Evolutionary conservation across 2,888 invertebrate species (phyloP).

Genomic region (Marronus borbonicus): DNA sequence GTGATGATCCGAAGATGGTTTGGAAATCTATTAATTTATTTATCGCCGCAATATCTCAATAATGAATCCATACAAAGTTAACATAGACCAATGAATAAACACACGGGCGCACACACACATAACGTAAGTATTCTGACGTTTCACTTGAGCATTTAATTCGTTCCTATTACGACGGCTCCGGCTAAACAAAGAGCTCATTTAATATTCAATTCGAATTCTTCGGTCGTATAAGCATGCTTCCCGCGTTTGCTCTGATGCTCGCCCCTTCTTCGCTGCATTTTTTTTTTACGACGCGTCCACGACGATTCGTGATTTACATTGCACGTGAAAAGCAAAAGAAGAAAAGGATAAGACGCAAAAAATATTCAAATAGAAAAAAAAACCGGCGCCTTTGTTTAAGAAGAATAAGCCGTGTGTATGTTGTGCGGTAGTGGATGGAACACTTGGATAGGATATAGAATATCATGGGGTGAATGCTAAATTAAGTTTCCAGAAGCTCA

Average conservation of each 20-base stretch:
- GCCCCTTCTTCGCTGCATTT: not conserved
- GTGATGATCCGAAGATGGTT: too few relatives aligned
- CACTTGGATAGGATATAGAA: conserved; percentile 42
- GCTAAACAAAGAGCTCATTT: conserved; percentile 42
- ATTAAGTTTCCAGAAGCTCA: not conserved
- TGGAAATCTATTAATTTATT: too few relatives aligned
- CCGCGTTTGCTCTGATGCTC: conserved; percentile 17
- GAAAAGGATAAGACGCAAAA: conserved; percentile 10
- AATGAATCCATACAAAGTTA: too few relatives aligned
- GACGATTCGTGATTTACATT: conserved; percentile 7
- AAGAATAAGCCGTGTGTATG: conserved; percentile 36
- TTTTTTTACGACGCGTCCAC: conserved; percentile 4
- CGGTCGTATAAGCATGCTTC: conserved; percentile 30
- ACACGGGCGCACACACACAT: too few relatives aligned
- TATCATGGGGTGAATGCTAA: conserved; percentile 41
- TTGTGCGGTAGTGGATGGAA: conserved; percentile 30
- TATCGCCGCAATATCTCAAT: too few relatives aligned
- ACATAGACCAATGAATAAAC: too few relatives aligned
- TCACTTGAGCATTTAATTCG: conserved; percentile 25
- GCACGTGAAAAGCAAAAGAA: conserved; percentile 33
- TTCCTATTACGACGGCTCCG: conserved; percentile 17
- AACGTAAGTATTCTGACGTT: not conserved
- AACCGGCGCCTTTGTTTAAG: conserved; percentile 38
- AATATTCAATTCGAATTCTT: conserved; percentile 35
- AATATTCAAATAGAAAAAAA: conserved; percentile 36